A percentile compares a stretch with the other conserved stretches of the same genome.
Conservation (phyloP, 2,797 vertebrate species). For the Lophotriccus pileatus region DNA sequence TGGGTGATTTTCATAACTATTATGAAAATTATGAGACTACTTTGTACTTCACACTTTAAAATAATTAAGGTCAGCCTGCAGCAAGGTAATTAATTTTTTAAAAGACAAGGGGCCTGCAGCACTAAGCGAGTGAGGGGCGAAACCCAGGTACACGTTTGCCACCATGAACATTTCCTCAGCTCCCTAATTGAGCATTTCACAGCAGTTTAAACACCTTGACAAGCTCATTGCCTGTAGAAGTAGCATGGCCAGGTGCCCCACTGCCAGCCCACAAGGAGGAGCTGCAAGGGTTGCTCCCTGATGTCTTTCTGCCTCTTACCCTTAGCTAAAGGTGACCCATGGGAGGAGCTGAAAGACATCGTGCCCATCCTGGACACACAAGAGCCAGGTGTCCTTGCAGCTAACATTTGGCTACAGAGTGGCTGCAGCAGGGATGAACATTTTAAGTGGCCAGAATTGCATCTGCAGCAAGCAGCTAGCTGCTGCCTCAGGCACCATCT, state of each 20-base stretch:
- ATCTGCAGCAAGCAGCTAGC: neutral
- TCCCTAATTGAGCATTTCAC: neutral
- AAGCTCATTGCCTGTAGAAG: neutral
- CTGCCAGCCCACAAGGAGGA: neutral
- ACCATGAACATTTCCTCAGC: accelerated
- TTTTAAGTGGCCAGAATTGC: neutral
- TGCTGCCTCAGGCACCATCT: neutral
- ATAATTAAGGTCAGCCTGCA: neutral
- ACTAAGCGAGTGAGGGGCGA: accelerated
- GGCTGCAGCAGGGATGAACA: neutral
- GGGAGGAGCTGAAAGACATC: neutral
- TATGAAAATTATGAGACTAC: neutral
- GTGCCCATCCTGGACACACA: neutral
- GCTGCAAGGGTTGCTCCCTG: neutral
- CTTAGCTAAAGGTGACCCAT: neutral
- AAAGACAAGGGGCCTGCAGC: neutral
- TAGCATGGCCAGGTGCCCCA: accelerated
- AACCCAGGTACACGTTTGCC: neutral
- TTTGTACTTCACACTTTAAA: neutral
- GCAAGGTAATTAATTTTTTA: neutral
- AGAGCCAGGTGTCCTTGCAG: neutral
- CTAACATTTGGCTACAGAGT: neutral
- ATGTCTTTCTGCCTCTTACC: neutral
- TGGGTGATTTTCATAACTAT: neutral
- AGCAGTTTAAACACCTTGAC: neutral